A percentile compares a stretch with the other conserved stretches of the same genome.
Conservation (phyloP, 23 tunicate genomes). For the Styela clava region DNA sequence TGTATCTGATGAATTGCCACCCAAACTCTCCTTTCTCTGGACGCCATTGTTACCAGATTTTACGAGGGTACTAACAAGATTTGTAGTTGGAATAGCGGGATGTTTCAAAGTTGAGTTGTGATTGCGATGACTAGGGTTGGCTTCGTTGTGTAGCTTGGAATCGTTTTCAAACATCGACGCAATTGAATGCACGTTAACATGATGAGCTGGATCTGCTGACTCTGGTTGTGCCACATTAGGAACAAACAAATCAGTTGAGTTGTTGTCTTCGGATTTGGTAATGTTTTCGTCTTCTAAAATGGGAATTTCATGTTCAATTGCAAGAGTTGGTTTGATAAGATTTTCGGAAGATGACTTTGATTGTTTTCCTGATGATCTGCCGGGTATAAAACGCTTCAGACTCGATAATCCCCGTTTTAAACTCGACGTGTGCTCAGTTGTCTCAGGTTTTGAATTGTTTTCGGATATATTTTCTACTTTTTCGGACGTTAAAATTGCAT, state of each 20-base stretch:
- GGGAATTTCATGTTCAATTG: not conserved
- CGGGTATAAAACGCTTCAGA: not conserved
- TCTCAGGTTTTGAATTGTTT: not conserved
- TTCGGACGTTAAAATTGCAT: not conserved
- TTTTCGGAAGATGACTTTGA: not conserved
- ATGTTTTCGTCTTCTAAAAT: not conserved
- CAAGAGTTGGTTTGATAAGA: not conserved
- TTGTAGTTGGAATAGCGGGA: conserved; percentile 11
- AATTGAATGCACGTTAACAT: conserved; percentile 4
- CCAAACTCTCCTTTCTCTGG: not conserved
- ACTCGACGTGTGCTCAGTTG: not conserved
- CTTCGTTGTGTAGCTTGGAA: not conserved
- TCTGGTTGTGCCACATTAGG: not conserved
- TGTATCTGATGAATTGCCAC: conserved; percentile 11
- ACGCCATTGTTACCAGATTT: not conserved
- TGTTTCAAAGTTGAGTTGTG: not conserved
- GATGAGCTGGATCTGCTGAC: not conserved
- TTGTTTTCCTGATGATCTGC: not conserved
- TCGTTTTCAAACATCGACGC: conserved; percentile 26
- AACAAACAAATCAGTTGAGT: not conserved
- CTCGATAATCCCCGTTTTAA: conserved; percentile 6
- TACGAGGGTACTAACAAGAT: not conserved
- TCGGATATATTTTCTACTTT: not conserved
- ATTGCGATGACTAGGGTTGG: not conserved
- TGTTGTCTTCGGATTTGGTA: not conserved